Conservation (phyloP, 2,797 vertebrate genomes). For the Spinibarbus caldwelli region DNA sequence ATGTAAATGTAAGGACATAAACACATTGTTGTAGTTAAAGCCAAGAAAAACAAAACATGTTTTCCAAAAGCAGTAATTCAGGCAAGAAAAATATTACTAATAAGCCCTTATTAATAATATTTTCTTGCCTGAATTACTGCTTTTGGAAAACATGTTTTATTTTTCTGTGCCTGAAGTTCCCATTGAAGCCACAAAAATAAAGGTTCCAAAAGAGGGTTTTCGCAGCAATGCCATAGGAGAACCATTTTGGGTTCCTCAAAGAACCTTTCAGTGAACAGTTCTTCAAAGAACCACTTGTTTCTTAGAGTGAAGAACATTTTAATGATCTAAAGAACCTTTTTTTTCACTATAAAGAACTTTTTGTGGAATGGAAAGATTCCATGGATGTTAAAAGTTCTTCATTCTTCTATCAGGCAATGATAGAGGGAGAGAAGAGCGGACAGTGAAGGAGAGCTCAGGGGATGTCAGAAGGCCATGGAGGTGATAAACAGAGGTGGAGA, state of each 20-base stretch:
- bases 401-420: neutral
- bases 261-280: neutral
- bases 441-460: neutral
- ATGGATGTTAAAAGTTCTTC: neutral
- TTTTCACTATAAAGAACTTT: neutral
- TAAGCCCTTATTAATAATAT: neutral
- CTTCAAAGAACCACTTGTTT: neutral
- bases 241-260: neutral
- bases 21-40: neutral
- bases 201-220: neutral
- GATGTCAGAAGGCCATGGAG: slow-evolving; percentile 20
- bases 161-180: neutral
- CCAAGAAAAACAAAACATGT: neutral
- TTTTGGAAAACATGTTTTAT: too few relatives aligned
- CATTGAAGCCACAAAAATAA: neutral
- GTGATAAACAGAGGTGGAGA: slow-evolving; percentile 13
- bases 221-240: neutral
- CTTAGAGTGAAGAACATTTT: neutral
- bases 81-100: neutral
- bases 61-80: neutral
- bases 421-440: neutral
- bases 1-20: neutral
- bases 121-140: neutral
- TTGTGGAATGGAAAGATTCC: neutral
- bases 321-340: neutral